Evolutionary conservation across 2,888 invertebrate species (phyloP).

Genomic region (Resseliella maxima): DNA sequence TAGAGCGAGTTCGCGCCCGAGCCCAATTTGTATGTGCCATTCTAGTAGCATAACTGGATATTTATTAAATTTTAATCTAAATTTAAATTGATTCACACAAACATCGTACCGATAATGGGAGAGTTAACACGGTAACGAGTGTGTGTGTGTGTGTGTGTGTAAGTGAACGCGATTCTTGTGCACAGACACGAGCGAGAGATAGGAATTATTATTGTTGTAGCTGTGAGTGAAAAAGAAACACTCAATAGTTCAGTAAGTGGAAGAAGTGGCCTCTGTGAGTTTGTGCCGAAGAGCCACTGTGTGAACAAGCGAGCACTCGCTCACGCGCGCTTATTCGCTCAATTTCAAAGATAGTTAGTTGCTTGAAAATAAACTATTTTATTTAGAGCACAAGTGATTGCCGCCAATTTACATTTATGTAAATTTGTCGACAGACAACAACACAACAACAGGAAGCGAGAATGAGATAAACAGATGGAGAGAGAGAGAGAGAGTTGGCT

Average conservation of each 20-base stretch:
- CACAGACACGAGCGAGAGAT: not conserved
- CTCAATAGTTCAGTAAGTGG: not conserved
- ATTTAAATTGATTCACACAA: slow-evolving; percentile 36
- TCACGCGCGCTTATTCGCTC: not conserved
- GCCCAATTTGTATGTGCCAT: not conserved
- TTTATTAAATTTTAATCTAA: slow-evolving; percentile 53
- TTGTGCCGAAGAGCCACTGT: not conserved
- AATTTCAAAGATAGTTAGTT: slow-evolving; percentile 37
- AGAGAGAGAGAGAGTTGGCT: no score
- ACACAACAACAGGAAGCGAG: not conserved
- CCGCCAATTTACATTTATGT: slow-evolving; percentile 43
- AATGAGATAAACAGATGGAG: not conserved
- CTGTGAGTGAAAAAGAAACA: not conserved
- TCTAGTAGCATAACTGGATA: not conserved
- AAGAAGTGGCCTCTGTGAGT: not conserved
- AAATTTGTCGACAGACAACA: no score
- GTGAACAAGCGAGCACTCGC: not conserved
- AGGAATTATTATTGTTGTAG: not conserved
- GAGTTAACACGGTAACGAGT: not conserved
- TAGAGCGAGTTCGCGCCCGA: not conserved
- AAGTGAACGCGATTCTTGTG: not conserved
- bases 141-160: not conserved
- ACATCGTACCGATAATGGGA: not conserved
- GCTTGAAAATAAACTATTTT: slow-evolving; percentile 28
- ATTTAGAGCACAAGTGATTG: slow-evolving; percentile 24